Conservation (phyloP, 2,888 invertebrate genomes). For the Metellina segmentata region DNA sequence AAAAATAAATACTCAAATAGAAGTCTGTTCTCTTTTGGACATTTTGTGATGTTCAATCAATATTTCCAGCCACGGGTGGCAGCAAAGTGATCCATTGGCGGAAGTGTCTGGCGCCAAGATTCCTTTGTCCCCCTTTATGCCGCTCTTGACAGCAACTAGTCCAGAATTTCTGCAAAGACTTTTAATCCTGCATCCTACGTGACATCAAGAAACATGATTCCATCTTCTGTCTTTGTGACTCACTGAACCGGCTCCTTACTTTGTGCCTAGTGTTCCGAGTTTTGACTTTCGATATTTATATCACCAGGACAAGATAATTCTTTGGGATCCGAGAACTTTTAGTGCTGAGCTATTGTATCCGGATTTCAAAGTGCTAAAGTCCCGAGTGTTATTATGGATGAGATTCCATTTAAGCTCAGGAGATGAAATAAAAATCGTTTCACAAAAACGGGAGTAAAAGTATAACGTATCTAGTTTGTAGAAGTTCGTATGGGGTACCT, state of each 20-base stretch:
- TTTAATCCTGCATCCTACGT: conserved; percentile 55
- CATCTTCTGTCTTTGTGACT: conserved; percentile 47
- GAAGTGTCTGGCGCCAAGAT: conserved; percentile 62
- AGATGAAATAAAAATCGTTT: too few species aligned
- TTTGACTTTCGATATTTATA: background rate
- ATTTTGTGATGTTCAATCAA: conserved; percentile 65
- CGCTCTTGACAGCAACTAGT: conserved; percentile 62
- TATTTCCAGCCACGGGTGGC: conserved; percentile 56
- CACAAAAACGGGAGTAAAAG: too few species aligned
- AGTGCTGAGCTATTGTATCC: too few species aligned
- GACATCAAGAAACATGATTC: conserved; percentile 62
- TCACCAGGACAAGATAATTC: background rate
- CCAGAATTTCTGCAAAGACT: conserved; percentile 57
- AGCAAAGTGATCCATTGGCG: conserved; percentile 58
- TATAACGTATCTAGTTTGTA: too few species aligned
- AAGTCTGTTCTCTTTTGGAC: conserved; percentile 53
- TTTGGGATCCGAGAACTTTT: too few species aligned
- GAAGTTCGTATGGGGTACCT: too few species aligned
- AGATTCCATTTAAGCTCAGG: too few species aligned
- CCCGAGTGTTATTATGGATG: too few species aligned
- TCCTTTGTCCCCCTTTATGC: conserved; percentile 61
- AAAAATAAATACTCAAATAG: conserved; percentile 67
- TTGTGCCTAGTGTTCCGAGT: conserved; percentile 13
- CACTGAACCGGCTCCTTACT: conserved; percentile 43
- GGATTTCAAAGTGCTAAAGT: too few species aligned